Conservation (phyloP, 1,140 invertebrate genomes). For the Calliopsis andreniformis region DNA sequence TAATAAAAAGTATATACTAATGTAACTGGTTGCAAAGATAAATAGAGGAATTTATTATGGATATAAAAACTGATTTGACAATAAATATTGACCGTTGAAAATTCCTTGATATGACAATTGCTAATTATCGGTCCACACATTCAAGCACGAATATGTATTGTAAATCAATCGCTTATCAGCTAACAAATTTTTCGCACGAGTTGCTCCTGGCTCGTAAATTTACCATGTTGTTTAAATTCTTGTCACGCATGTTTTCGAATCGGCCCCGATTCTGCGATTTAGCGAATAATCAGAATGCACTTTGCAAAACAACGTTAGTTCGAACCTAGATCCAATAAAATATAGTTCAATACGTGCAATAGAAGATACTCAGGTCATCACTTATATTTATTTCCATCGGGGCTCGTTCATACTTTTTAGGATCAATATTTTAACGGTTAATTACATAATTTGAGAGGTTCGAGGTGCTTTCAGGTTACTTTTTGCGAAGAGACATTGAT, state of each 20-base stretch:
- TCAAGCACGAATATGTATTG: too few species aligned
- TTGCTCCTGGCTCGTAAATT: background rate
- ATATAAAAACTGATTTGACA: too few species aligned
- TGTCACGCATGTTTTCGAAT: background rate
- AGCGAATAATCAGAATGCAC: background rate
- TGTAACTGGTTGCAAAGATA: too few species aligned
- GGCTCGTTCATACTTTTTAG: constrained; percentile 9
- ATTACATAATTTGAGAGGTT: too few species aligned
- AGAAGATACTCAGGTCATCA: background rate
- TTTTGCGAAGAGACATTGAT: too few species aligned
- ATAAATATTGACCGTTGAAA: too few species aligned
- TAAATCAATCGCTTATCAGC: constrained; percentile 1
- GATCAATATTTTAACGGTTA: background rate
- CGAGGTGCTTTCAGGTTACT: too few species aligned
- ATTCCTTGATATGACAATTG: too few species aligned
- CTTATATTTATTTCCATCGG: background rate
- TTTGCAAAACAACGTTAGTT: background rate
- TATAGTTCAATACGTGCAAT: background rate
- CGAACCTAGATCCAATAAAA: background rate
- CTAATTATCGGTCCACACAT: too few species aligned
- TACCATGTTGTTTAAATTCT: background rate
- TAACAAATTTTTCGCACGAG: background rate
- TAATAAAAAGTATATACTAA: too few species aligned
- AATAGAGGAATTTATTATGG: too few species aligned
- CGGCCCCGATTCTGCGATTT: background rate